Evolutionary conservation across 1,140 invertebrate species (phyloP), one percentile per base, ranked within the genome.

Genomic region (Anthonomus grandis): DNA sequence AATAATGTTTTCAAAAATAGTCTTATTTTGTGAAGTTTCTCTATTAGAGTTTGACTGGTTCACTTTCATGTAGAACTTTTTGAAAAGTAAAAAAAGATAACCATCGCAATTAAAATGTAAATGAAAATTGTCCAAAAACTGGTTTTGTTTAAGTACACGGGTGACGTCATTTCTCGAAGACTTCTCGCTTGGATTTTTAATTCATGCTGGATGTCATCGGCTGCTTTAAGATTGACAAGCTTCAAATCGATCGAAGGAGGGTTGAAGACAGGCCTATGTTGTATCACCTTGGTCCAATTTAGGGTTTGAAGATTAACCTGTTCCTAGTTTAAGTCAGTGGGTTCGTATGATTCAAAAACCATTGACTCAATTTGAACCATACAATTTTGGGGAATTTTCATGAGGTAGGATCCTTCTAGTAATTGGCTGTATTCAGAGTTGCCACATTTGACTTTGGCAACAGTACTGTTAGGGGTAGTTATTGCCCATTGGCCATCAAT

Each of bases 81-180:
- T 6, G 17, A n/a, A 44, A 5, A 44, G 4, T 5, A 22, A 22
- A 44, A 44, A 4, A 23, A 9, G 15, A 23, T 23, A 19, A 17
- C 4, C 10, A 17, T 21, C 6, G 19, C 15, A 10, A 44, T 44
- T 21, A 44, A 4, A 5, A 22, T 15, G 25, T 27, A 47, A 37
- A 49, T 0, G 19, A 55, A 9, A 13, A 49, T 39, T 24, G 38
- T 52, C 37, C 50, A 52, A 42, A 52, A 25, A 44, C 50, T 52
- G 3, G 34, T 12, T 41, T 23, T 39, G 13, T 52, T 42, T 3
- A 52, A 13, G 21, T 52, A 42, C 10, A 52, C 50, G n/a, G 6
- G 15, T 9, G 4, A 23, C 4, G 36, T 13, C 4, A 52, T 12
- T n/a, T 24, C 22, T 42, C 42, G 15, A 8, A 52, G 36, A 9